These are phyloP conservation scores for Delichon dasypus DNA, from an alignment of 2,797 vertebrate species.

Conservation along the genomic window DNA sequence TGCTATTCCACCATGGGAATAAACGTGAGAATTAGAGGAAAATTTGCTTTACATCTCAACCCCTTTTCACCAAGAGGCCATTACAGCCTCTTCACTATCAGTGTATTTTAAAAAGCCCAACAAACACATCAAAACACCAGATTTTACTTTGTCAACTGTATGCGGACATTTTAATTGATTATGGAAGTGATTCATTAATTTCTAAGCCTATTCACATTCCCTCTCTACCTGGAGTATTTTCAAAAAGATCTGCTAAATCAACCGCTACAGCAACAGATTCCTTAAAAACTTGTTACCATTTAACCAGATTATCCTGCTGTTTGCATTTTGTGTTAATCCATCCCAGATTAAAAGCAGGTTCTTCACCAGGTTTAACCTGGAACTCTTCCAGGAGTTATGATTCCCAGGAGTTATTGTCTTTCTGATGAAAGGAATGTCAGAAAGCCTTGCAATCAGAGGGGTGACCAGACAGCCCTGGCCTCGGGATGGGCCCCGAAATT, in stretches of 20 bases:
- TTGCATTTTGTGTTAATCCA: neutral
- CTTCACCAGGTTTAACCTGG: conserved; percentile 39
- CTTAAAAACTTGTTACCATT: neutral
- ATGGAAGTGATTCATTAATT: neutral
- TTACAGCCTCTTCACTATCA: neutral
- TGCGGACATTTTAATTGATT: neutral
- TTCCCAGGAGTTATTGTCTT: neutral
- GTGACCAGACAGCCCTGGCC: neutral
- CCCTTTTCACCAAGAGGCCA: neutral
- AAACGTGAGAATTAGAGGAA: neutral
- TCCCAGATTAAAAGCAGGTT: neutral
- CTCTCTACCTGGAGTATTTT: neutral
- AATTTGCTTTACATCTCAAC: neutral
- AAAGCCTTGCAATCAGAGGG: neutral
- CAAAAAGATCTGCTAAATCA: neutral
- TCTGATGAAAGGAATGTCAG: conserved; percentile 32
- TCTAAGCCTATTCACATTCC: neutral
- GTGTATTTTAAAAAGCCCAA: rapidly evolving
- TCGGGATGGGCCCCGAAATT: neutral
- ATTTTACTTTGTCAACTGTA: neutral
- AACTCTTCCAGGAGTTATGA: neutral
- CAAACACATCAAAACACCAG: neutral
- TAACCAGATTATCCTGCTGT: neutral
- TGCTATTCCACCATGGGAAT: neutral
- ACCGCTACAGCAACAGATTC: neutral